phyloP scores from a whole-genome alignment of 2,113 vertebrate genomes.

The Tenebrosternarchus preto region DNA sequence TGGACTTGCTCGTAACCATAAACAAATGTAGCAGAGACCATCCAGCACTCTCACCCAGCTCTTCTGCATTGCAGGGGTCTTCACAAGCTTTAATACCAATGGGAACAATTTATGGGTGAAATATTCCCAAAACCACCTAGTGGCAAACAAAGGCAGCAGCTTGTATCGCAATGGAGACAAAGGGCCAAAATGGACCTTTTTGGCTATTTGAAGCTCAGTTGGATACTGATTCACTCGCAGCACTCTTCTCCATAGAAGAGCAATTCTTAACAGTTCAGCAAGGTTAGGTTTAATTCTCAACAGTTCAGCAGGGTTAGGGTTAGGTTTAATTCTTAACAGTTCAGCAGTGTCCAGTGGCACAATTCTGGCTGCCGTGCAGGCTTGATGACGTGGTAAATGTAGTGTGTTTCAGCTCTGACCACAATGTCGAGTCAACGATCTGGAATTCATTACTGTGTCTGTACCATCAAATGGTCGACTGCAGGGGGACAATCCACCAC shows the following conservation, averaged over 20 bases:
- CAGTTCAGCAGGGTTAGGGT: conserved; percentile 57
- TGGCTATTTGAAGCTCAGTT: neutral
- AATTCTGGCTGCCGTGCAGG: conserved; percentile 64
- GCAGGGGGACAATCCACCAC: conserved; percentile 76
- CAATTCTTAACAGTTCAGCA: conserved; percentile 50
- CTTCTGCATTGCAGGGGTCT: too few species aligned
- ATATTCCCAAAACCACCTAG: too few species aligned
- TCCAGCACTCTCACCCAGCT: too few species aligned
- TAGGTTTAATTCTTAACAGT: conserved; percentile 32
- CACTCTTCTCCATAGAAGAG: conserved; percentile 50
- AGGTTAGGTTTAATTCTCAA: too few species aligned
- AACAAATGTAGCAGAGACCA: too few species aligned
- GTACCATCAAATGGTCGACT: conserved; percentile 79
- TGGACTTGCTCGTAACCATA: too few species aligned
- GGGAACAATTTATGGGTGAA: too few species aligned
- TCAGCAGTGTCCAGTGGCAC: conserved; percentile 65
- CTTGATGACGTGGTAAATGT: conserved; percentile 62
- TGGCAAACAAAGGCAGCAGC: conserved; percentile 1
- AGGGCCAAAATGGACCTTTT: too few species aligned
- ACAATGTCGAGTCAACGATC: conserved; percentile 76
- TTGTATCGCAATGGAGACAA: neutral
- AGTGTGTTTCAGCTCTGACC: conserved; percentile 52
- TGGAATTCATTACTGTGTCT: conserved; percentile 85
- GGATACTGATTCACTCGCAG: conserved; percentile 1
- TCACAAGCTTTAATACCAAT: too few species aligned